Percentiles rank a stretch among this genome's conserved stretches.
phyloP scores from a whole-genome alignment of 2,888 invertebrate genomes.

The Lutraria lutraria region DNA sequence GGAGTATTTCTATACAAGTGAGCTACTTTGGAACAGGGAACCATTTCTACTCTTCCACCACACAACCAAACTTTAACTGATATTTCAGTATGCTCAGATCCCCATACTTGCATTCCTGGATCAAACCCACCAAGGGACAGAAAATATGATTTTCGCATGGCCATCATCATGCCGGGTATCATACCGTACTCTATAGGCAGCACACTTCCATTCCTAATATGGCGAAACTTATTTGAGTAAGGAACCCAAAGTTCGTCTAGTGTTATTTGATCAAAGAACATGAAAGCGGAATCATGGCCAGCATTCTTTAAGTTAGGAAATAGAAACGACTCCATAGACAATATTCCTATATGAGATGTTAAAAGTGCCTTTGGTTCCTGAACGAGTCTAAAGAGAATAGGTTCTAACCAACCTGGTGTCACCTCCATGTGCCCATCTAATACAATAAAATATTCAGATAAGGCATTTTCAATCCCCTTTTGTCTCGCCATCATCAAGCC shows the following conservation, averaged over 20 bases:
- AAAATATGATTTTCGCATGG: slow-evolving; percentile 56
- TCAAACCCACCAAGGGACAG: slow-evolving; percentile 62
- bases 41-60: slow-evolving; percentile 52
- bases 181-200: slow-evolving; percentile 39
- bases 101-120: slow-evolving; percentile 62
- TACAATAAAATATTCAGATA: slow-evolving; percentile 43
- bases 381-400: slow-evolving; percentile 44
- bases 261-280: slow-evolving; percentile 46
- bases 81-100: slow-evolving; percentile 56
- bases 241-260: slow-evolving; percentile 37
- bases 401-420: slow-evolving; percentile 58
- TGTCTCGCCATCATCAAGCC: slow-evolving; percentile 53
- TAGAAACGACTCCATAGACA: slow-evolving; percentile 32
- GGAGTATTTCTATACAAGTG: slow-evolving; percentile 50
- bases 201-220: slow-evolving; percentile 32
- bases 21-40: slow-evolving; percentile 51
- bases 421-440: slow-evolving; percentile 59
- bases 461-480: slow-evolving; percentile 40
- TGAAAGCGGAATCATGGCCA: not conserved
- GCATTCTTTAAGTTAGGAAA: not conserved
- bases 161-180: slow-evolving; percentile 57
- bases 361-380: slow-evolving; percentile 53
- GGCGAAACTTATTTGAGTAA: slow-evolving; percentile 13
- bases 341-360: slow-evolving; percentile 42
- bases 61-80: slow-evolving; percentile 58